phyloP scores from a whole-genome alignment of 2,113 vertebrate genomes.

The Psilopogon haemacephalus region DNA sequence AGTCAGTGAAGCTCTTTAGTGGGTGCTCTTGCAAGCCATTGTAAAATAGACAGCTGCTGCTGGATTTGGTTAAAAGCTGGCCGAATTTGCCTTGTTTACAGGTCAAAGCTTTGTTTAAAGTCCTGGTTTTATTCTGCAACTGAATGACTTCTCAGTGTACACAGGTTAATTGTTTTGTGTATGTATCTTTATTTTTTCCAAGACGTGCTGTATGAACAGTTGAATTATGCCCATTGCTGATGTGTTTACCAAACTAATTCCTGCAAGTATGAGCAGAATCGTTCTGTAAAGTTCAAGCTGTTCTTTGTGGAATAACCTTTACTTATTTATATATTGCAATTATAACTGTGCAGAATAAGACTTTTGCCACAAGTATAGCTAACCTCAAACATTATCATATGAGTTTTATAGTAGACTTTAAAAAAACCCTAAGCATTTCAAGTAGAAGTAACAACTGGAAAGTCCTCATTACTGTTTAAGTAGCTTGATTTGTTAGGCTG shows the following conservation, averaged over 20 bases:
- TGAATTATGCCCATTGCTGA: constrained; percentile 76
- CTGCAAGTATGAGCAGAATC: constrained; percentile 77
- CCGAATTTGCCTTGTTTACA: constrained; percentile 78
- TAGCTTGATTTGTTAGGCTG: constrained; percentile 76
- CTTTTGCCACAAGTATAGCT: constrained; percentile 76
- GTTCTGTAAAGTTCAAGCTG: constrained; percentile 76
- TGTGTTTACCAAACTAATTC: constrained; percentile 75
- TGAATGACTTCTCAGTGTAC: constrained; percentile 79
- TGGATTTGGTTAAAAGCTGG: constrained; percentile 78
- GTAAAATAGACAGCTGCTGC: constrained; percentile 76
- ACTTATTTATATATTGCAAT: constrained; percentile 78
- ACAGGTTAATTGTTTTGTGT: constrained; percentile 78
- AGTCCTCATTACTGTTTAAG: constrained; percentile 73
- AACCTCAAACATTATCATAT: constrained; percentile 49
- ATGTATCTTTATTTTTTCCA: constrained; percentile 79
- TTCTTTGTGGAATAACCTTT: constrained; percentile 77
- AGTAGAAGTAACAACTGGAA: constrained; percentile 60
- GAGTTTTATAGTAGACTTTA: constrained; percentile 51
- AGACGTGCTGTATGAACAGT: constrained; percentile 77
- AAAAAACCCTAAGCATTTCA: not conserved
- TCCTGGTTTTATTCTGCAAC: constrained; percentile 79
- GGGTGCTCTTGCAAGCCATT: constrained; percentile 76
- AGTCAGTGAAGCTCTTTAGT: constrained; percentile 68
- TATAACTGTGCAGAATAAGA: constrained; percentile 80
- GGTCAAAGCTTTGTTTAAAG: constrained; percentile 81